Evolutionary conservation across 2,113 vertebrate genomes (phyloP).

Genomic region (Geococcyx californianus): DNA sequence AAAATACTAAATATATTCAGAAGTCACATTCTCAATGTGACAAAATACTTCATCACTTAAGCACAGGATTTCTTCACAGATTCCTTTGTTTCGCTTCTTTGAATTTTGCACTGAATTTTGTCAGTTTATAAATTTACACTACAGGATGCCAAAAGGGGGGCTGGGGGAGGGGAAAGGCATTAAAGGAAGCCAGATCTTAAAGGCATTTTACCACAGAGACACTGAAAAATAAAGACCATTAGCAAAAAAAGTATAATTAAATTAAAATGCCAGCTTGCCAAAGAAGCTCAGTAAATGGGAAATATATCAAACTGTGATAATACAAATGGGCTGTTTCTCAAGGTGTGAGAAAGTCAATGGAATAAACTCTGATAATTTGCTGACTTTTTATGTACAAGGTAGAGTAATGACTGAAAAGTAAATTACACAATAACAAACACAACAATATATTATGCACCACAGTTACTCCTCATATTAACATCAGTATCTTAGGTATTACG

Average conservation of each 20-base stretch:
- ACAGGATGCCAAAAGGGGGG: conserved; percentile 9
- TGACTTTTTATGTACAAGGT: conserved; percentile 52
- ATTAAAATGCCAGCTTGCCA: conserved; percentile 83
- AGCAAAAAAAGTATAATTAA: conserved; percentile 86
- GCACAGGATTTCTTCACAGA: conserved; percentile 50
- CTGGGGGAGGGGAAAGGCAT: not conserved
- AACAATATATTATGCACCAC: not conserved
- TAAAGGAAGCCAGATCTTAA: conserved; percentile 59
- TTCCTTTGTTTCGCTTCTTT: conserved; percentile 61
- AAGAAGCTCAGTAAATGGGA: conserved; percentile 78
- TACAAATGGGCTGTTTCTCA: conserved; percentile 82
- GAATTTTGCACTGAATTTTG: conserved; percentile 79
- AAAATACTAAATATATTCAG: not conserved
- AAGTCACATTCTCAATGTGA: conserved; percentile 37
- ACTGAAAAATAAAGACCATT: conserved; percentile 88
- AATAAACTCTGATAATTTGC: conserved; percentile 78
- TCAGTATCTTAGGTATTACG: not conserved
- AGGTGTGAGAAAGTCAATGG: conserved; percentile 78
- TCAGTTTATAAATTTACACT: conserved; percentile 85
- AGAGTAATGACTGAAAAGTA: conserved; percentile 65
- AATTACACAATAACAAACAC: conserved; percentile 25
- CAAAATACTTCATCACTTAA: conserved; percentile 50
- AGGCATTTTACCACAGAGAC: conserved; percentile 75
- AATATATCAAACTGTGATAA: conserved; percentile 84
- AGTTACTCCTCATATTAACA: not conserved